phyloP scores from a whole-genome alignment of 2,797 vertebrate genomes.

The Acanthiza pusilla region DNA sequence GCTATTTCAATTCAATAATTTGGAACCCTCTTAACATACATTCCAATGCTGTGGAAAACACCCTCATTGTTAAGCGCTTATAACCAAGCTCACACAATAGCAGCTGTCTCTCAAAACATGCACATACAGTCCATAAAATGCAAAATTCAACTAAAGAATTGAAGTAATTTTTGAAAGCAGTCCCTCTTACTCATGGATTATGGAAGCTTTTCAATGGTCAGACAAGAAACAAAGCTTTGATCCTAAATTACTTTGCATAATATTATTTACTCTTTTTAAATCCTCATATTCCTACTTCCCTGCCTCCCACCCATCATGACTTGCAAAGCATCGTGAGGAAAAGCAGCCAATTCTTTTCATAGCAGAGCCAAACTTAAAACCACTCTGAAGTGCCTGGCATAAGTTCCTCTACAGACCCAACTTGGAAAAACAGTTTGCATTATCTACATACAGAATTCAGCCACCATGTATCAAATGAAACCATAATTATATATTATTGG shows the following conservation, averaged over 20 bases:
- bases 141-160: not conserved
- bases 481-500: not conserved
- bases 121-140: not conserved
- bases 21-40: not conserved
- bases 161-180: not conserved
- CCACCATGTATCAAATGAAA: not conserved
- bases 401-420: not conserved
- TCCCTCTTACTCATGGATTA: not conserved
- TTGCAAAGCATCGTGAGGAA: constrained; percentile 14
- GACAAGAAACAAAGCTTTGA: constrained; percentile 55
- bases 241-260: constrained; percentile 36
- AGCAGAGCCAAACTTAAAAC: constrained; percentile 21
- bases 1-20: not conserved
- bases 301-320: constrained; percentile 27
- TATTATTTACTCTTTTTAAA: constrained; percentile 50
- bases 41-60: not conserved
- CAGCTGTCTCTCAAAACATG: not conserved
- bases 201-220: constrained; percentile 14
- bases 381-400: constrained; percentile 37
- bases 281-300: constrained; percentile 6
- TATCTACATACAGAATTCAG: not conserved
- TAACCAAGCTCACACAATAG: not conserved
- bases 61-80: not conserved
- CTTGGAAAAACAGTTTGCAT: not conserved
- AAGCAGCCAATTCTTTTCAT: constrained; percentile 24